Percentiles rank a stretch among this genome's conserved stretches.
Evolutionary conservation across 2,113 vertebrate species (phyloP).

Genomic region (Tragelaphus imberbis): DNA sequence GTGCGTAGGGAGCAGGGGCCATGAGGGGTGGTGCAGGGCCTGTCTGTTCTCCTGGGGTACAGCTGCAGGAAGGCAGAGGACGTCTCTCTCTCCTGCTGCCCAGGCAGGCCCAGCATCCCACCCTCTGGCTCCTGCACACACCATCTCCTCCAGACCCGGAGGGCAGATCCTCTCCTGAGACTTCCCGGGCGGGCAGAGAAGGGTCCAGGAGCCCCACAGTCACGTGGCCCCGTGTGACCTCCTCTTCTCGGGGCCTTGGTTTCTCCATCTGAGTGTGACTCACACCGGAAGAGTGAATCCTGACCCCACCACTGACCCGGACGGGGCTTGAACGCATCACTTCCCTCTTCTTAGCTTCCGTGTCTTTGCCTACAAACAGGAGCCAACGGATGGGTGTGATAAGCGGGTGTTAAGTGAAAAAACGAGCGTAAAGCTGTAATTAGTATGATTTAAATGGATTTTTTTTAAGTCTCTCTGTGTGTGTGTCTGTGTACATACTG

Average conservation of each 20-base stretch:
- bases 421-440: background rate
- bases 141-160: background rate
- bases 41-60: background rate
- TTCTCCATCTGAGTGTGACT: background rate
- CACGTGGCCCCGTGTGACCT: rapidly evolving
- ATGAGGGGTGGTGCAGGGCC: background rate
- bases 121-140: background rate
- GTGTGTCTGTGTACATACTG: background rate
- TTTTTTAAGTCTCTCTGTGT: background rate
- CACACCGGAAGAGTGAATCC: background rate
- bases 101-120: background rate
- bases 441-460: background rate
- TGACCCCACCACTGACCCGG: background rate
- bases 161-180: background rate
- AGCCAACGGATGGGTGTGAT: background rate
- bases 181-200: background rate
- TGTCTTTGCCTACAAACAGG: background rate
- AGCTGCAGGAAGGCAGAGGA: background rate
- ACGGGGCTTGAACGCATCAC: background rate
- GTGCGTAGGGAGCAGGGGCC: background rate
- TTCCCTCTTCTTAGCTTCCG: background rate
- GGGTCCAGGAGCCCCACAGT: background rate
- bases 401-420: background rate
- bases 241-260: background rate
- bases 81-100: background rate